These are phyloP conservation scores for Monopis laevigella DNA, from an alignment of 2,888 invertebrate species.

Conservation along the genomic window DNA sequence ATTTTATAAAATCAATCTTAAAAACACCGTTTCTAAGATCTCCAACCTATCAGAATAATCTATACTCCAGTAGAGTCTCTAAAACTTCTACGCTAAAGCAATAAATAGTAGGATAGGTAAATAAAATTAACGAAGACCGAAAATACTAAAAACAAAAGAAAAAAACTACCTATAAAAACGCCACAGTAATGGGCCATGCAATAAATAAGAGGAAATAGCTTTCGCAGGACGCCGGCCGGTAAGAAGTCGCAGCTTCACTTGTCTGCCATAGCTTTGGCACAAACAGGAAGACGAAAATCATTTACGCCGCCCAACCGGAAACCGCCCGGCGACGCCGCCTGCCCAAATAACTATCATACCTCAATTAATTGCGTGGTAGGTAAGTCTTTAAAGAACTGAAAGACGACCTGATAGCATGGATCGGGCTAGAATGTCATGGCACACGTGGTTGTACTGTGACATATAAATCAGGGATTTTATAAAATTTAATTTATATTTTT, in stretches of 20 bases:
- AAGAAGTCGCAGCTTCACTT: slow-evolving; percentile 8
- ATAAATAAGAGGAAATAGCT: slow-evolving; percentile 18
- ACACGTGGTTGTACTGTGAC: too few relatives aligned
- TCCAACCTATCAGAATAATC: too few relatives aligned
- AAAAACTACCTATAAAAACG: slow-evolving; percentile 3
- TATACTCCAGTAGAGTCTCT: too few relatives aligned
- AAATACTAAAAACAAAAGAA: not conserved
- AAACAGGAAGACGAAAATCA: slow-evolving; percentile 54
- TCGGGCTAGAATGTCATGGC: too few relatives aligned
- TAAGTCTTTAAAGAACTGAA: slow-evolving; percentile 8
- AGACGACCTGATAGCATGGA: too few relatives aligned
- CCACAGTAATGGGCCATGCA: too few relatives aligned
- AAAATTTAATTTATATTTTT: too few relatives aligned
- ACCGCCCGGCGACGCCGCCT: slow-evolving; percentile 38
- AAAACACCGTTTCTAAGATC: too few relatives aligned
- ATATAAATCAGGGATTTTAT: too few relatives aligned
- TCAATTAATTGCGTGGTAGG: slow-evolving; percentile 19
- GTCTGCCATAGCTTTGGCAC: slow-evolving; percentile 15
- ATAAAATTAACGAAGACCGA: not conserved
- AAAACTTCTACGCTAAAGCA: too few relatives aligned
- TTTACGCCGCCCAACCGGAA: slow-evolving; percentile 41
- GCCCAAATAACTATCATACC: slow-evolving; percentile 29
- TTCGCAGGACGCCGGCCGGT: slow-evolving; percentile 4
- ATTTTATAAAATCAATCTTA: too few relatives aligned
- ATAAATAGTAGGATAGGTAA: too few relatives aligned